Percentiles rank a stretch among this genome's conserved stretches.
These are phyloP conservation scores for Strigamia transsilvanica DNA, from an alignment of 2,888 invertebrate genomes.

Conservation along the genomic window DNA sequence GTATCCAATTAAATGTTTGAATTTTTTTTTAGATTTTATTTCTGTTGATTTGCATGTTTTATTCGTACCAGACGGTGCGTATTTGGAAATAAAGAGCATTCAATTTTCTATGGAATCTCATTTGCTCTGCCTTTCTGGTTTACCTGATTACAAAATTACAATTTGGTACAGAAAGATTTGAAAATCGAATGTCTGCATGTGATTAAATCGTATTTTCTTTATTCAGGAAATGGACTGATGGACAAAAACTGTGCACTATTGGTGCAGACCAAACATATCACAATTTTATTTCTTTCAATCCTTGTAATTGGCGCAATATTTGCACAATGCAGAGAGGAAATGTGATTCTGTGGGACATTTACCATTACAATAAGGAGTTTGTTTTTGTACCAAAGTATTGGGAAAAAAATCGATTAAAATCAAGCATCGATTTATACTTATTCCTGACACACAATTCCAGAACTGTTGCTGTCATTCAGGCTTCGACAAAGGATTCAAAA, in stretches of 20 bases:
- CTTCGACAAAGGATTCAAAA: no score
- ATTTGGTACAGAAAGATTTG: not conserved
- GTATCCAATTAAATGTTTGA: not conserved
- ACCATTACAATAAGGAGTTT: not conserved
- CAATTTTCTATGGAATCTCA: conserved; percentile 22
- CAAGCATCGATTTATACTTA: no score
- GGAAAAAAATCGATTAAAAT: no score
- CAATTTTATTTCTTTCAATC: not conserved
- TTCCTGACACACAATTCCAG: no score
- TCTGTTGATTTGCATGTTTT: not conserved
- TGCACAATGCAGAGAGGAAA: not conserved
- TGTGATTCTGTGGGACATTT: not conserved
- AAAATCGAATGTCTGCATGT: no score
- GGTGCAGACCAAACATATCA: not conserved
- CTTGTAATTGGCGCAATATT: not conserved
- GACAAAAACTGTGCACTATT: conserved; percentile 13
- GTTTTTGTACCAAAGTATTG: not conserved
- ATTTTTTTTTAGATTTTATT: no score
- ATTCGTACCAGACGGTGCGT: conserved; percentile 7
- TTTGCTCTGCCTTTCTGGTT: not conserved
- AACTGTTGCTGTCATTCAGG: no score
- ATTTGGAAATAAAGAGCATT: conserved; percentile 33
- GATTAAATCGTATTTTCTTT: not conserved
- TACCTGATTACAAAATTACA: conserved; percentile 46
- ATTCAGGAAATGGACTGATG: not conserved